These are phyloP conservation scores for Nomada ferruginata DNA, from an alignment of 2,888 invertebrate genomes.

Conservation along the genomic window DNA sequence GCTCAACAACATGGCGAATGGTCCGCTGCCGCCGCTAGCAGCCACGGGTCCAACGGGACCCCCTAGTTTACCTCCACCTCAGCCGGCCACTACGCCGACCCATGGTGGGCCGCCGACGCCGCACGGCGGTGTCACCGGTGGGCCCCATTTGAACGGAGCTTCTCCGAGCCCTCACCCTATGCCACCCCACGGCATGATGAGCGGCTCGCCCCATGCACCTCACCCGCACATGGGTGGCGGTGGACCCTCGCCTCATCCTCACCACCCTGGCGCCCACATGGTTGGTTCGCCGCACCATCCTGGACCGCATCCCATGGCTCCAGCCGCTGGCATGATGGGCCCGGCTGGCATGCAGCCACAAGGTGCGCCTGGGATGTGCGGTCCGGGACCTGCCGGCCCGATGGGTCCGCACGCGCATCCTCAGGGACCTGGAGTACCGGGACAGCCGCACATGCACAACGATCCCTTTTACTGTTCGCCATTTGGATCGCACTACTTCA, in stretches of 20 bases:
- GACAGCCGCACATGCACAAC: conserved; percentile 85
- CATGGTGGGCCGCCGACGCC: conserved; percentile 82
- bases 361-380: conserved; percentile 81
- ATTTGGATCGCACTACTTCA: conserved; percentile 86
- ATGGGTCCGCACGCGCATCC: conserved; percentile 80
- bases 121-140: conserved; percentile 75
- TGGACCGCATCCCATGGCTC: conserved; percentile 81
- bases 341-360: conserved; percentile 82
- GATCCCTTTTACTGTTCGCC: conserved; percentile 87
- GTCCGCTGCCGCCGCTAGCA: conserved; percentile 80
- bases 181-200: conserved; percentile 82
- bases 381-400: conserved; percentile 81
- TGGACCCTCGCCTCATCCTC: conserved; percentile 82
- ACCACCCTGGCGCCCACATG: conserved; percentile 82
- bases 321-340: conserved; percentile 77
- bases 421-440: conserved; percentile 81
- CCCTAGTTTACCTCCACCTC: conserved; percentile 80
- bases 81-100: conserved; percentile 82
- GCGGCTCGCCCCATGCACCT: conserved; percentile 81
- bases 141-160: conserved; percentile 82
- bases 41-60: conserved; percentile 79
- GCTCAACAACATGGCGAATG: conserved; percentile 83
- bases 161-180: conserved; percentile 82
- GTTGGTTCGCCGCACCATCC: conserved; percentile 82
- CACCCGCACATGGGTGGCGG: conserved; percentile 81